A percentile compares a stretch with the other conserved stretches of the same genome.
Conservation (phyloP, 2,797 vertebrate genomes). For the Rhinatrema bivittatum region DNA sequence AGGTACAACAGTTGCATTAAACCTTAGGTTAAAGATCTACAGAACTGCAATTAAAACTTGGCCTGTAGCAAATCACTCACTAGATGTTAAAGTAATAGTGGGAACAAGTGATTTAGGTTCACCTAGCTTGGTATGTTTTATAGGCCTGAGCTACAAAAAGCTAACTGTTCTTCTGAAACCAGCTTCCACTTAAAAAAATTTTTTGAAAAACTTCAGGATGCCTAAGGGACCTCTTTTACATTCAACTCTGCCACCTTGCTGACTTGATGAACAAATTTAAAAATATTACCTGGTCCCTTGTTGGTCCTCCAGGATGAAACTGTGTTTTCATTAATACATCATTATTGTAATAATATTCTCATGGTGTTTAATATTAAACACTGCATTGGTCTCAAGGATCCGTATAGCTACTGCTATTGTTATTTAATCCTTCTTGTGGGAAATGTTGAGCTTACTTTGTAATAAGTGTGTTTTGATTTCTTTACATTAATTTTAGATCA, state of each 20-base stretch:
- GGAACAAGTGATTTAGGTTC: slow-evolving; percentile 36
- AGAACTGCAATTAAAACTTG: slow-evolving; percentile 50
- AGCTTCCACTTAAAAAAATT: slow-evolving; percentile 63
- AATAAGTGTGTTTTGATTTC: no score
- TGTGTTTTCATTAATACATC: slow-evolving; percentile 61
- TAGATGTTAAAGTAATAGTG: slow-evolving; percentile 45
- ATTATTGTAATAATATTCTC: slow-evolving; percentile 44
- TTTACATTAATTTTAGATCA: no score
- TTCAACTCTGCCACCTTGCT: slow-evolving; percentile 47
- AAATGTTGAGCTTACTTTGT: neutral
- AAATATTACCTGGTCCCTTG: slow-evolving; percentile 56
- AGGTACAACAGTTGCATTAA: no score
- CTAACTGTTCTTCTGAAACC: slow-evolving; percentile 44
- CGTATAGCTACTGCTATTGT: neutral
- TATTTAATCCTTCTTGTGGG: slow-evolving; percentile 4
- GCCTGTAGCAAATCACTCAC: slow-evolving; percentile 51
- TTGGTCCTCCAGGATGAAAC: slow-evolving; percentile 46
- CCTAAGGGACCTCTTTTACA: slow-evolving; percentile 52
- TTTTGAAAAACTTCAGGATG: slow-evolving; percentile 62
- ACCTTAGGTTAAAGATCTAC: slow-evolving; percentile 41
- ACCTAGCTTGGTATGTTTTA: slow-evolving; percentile 42
- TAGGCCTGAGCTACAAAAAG: slow-evolving; percentile 44
- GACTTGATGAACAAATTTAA: slow-evolving; percentile 60
- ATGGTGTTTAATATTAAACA: slow-evolving; percentile 35
- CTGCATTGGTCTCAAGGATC: slow-evolving; percentile 4